Percentiles rank a stretch among this genome's conserved stretches.
These are phyloP conservation scores for Microcebus tavaratra DNA, from an alignment of 2,113 vertebrate genomes.

Conservation along the genomic window DNA sequence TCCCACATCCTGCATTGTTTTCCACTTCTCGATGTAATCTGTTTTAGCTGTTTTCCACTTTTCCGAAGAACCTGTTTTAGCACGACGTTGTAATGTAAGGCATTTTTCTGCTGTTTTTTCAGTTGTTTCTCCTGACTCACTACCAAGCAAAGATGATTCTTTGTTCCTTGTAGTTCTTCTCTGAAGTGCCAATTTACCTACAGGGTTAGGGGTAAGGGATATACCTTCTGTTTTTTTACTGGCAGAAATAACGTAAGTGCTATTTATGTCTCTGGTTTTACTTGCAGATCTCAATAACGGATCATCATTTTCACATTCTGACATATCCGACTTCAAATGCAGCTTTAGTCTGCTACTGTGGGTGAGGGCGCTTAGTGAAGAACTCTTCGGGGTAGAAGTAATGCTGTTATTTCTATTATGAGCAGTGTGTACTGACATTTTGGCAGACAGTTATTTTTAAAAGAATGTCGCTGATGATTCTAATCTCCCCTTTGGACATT, in stretches of 20 bases:
- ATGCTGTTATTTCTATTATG: neutral
- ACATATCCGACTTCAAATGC: neutral
- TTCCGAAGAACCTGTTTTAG: constrained; percentile 78
- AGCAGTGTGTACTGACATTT: constrained; percentile 77
- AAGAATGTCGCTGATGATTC: neutral
- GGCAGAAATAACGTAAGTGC: constrained; percentile 89
- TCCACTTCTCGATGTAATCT: constrained; percentile 74
- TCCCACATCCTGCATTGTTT: neutral
- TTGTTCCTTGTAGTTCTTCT: constrained; percentile 85
- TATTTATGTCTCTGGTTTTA: constrained; percentile 84
- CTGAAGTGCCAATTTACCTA: constrained; percentile 84
- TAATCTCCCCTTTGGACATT: constrained; percentile 31
- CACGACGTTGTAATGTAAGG: constrained; percentile 83
- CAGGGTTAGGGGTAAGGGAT: constrained; percentile 60
- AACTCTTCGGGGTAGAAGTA: constrained; percentile 3
- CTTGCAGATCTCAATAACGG: constrained; percentile 49
- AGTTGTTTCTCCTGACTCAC: constrained; percentile 38
- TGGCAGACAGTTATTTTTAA: constrained; percentile 3
- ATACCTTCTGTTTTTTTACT: constrained; percentile 72
- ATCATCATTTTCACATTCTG: constrained; percentile 61
- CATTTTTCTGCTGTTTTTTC: constrained; percentile 77
- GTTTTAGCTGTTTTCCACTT: constrained; percentile 75
- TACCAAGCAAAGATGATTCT: constrained; percentile 65
- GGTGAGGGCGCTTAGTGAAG: neutral
- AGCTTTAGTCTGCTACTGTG: constrained; percentile 16